Evolutionary conservation across 2,797 vertebrate genomes (phyloP).

Genomic region (Hephaestus fuliginosus): DNA sequence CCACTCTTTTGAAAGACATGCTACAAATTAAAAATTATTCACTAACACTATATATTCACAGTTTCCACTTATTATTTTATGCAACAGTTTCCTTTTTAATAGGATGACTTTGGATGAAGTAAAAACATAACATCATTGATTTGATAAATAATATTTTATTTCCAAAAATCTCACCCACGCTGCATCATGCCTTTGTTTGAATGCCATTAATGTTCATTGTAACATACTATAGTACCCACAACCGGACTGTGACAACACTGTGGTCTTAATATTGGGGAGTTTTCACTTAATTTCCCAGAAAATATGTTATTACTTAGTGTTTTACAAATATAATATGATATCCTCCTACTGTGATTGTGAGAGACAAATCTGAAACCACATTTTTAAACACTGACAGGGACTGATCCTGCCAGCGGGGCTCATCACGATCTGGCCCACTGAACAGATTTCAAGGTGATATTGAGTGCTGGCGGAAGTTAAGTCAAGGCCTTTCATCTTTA

Average conservation of each 20-base stretch:
- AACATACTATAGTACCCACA: not conserved
- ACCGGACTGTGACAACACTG: not conserved
- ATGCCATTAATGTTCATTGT: not conserved
- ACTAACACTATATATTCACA: not conserved
- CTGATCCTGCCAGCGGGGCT: conserved; percentile 47
- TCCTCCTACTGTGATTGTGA: not conserved
- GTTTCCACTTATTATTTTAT: not conserved
- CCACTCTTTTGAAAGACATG: not conserved
- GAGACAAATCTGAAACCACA: conserved; percentile 31
- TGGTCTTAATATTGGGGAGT: not conserved
- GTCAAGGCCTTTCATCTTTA: conserved; percentile 62
- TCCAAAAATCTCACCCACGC: not conserved
- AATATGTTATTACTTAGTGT: not conserved
- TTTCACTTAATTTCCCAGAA: not conserved
- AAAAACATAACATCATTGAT: not conserved
- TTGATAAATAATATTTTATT: not conserved
- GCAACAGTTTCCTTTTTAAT: not conserved
- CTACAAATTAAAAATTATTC: not conserved
- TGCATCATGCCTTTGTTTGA: not conserved
- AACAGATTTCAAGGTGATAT: conserved; percentile 70
- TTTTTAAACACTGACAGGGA: conserved; percentile 19
- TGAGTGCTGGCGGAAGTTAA: conserved; percentile 37
- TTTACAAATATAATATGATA: conserved; percentile 11
- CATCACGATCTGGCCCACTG: conserved; percentile 48
- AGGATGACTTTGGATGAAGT: not conserved